These are phyloP conservation scores for Elgaria multicarinata DNA, from an alignment of 2,113 vertebrate genomes.

Conservation along the genomic window DNA sequence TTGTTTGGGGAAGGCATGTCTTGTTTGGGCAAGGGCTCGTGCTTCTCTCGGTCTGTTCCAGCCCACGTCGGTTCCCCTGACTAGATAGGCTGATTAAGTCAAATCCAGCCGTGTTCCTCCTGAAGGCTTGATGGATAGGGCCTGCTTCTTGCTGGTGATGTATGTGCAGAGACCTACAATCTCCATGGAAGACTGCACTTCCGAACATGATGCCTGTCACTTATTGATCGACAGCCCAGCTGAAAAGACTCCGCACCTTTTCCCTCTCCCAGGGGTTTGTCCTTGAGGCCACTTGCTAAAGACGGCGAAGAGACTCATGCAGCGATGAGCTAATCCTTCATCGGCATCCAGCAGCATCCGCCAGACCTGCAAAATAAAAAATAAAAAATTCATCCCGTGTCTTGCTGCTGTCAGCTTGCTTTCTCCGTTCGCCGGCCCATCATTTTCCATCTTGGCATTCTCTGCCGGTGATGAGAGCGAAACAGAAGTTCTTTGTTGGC, in stretches of 20 bases:
- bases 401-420: conserved; percentile 1
- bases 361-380: not conserved
- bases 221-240: not conserved
- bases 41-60: no score
- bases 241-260: not conserved
- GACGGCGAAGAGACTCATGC: not conserved
- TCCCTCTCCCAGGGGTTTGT: not conserved
- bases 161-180: not conserved
- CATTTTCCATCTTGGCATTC: not conserved
- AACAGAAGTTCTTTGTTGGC: not conserved
- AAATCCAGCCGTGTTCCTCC: accelerated
- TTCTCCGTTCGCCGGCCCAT: not conserved
- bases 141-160: accelerated
- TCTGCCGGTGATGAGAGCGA: not conserved
- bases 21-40: not conserved
- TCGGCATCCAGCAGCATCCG: not conserved
- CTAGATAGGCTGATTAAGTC: not conserved
- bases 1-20: no score
- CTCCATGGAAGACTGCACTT: conserved; percentile 22
- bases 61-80: no score
- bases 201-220: not conserved
- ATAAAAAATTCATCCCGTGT: not conserved
- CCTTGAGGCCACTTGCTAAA: conserved; percentile 20
- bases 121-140: not conserved
- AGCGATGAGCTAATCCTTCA: conserved; percentile 5